Evolutionary conservation across 2,113 vertebrate genomes (phyloP).

Genomic region (Suricata suricatta): DNA sequence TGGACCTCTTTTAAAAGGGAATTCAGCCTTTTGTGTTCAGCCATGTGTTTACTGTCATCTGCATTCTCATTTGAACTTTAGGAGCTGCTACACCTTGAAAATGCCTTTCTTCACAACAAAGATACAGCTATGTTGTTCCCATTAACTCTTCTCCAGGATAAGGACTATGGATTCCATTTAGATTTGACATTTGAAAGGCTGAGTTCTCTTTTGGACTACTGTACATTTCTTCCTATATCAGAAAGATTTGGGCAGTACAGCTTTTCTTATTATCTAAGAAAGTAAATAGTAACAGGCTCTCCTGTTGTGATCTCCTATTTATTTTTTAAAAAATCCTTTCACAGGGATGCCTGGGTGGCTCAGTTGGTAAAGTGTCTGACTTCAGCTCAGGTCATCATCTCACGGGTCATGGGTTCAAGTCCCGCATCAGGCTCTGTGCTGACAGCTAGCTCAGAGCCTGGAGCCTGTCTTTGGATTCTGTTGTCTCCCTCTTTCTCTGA

Average conservation of each 20-base stretch:
- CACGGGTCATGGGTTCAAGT: too few species aligned
- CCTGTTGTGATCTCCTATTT: not conserved
- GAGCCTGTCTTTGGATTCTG: too few species aligned
- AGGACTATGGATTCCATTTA: not conserved
- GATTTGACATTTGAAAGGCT: not conserved
- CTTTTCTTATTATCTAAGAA: not conserved
- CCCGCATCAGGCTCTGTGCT: too few species aligned
- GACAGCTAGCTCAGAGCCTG: too few species aligned
- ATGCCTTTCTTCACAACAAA: not conserved
- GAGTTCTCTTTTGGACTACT: not conserved
- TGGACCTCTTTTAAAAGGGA: not conserved
- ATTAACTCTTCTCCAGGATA: not conserved
- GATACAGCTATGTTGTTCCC: not conserved
- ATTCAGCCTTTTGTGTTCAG: too few species aligned
- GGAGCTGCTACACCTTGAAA: not conserved
- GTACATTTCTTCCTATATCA: not conserved
- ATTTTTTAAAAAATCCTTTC: not conserved
- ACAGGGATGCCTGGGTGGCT: not conserved
- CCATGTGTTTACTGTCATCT: not conserved
- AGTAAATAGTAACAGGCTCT: not conserved
- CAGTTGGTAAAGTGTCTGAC: too few species aligned
- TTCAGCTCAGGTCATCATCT: too few species aligned
- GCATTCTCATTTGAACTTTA: not conserved
- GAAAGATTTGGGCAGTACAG: not conserved
- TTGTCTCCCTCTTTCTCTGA: too few species aligned